Percentiles rank a stretch among this genome's conserved stretches.
These are phyloP conservation scores for Poecile atricapillus DNA, from an alignment of 2,113 vertebrate species.

Conservation along the genomic window DNA sequence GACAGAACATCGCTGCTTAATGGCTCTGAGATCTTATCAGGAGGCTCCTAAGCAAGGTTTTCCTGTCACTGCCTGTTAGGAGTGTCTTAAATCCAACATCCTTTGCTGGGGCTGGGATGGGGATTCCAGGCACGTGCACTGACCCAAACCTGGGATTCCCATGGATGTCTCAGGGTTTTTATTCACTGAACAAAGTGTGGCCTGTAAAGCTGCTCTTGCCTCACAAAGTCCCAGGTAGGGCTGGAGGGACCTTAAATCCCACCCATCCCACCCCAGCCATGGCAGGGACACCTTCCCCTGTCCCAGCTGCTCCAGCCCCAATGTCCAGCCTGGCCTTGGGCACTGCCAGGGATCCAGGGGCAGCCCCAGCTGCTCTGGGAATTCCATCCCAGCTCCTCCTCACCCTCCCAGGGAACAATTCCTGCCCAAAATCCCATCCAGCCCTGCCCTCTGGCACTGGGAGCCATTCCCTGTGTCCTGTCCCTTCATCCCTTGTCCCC, in stretches of 20 bases:
- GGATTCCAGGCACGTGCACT: not conserved
- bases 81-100: not conserved
- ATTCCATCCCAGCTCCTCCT: accelerated
- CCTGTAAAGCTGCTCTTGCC: not conserved
- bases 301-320: not conserved
- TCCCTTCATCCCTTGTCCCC: not conserved
- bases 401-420: not conserved
- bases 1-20: not conserved
- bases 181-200: accelerated
- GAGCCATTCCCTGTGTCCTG: not conserved
- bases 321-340: not conserved
- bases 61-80: not conserved
- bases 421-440: not conserved
- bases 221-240: too few species aligned
- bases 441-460: accelerated
- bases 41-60: not conserved
- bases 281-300: not conserved
- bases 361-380: not conserved
- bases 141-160: not conserved
- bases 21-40: not conserved
- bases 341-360: not conserved
- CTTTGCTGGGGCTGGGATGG: not conserved
- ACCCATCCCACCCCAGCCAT: not conserved
- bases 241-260: not conserved
- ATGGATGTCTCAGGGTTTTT: not conserved